phyloP scores from a whole-genome alignment of 64 coral and sea anemone species.

The Stichodactyla mertensii region DNA sequence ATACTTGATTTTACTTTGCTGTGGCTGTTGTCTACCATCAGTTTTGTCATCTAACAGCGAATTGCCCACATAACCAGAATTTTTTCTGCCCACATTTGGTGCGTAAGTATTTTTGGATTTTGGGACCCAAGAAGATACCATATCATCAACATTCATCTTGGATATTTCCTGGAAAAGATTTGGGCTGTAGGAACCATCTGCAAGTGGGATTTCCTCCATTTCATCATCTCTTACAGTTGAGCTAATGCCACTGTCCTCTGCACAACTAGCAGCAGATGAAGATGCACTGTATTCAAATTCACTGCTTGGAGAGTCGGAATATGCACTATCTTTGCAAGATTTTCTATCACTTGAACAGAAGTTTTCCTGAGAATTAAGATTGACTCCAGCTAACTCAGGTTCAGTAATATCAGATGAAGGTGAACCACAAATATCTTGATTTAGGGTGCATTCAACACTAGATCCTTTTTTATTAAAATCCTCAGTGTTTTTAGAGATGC shows the following conservation, averaged over 20 bases:
- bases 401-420: constrained; percentile 26
- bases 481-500: background rate
- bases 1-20: constrained; percentile 71
- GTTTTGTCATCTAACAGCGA: background rate
- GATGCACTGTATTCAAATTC: constrained; percentile 83
- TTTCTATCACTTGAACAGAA: constrained; percentile 20
- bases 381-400: constrained; percentile 7
- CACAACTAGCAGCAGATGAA: constrained; percentile 73
- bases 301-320: constrained; percentile 82
- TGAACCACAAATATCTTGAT: constrained; percentile 12
- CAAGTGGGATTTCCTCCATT: constrained; percentile 81
- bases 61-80: background rate
- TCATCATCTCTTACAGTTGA: constrained; percentile 88
- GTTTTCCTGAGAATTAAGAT: background rate
- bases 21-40: constrained; percentile 22
- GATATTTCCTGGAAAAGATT: constrained; percentile 77
- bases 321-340: constrained; percentile 34
- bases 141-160: constrained; percentile 51
- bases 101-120: constrained; percentile 76
- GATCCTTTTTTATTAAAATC: background rate
- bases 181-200: constrained; percentile 54
- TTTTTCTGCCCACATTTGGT: constrained; percentile 5
- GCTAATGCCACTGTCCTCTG: constrained; percentile 86
- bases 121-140: constrained; percentile 76
- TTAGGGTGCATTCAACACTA: background rate